Conservation (phyloP, 2,888 invertebrate species). For the Pristionchus entomophagus region DNA sequence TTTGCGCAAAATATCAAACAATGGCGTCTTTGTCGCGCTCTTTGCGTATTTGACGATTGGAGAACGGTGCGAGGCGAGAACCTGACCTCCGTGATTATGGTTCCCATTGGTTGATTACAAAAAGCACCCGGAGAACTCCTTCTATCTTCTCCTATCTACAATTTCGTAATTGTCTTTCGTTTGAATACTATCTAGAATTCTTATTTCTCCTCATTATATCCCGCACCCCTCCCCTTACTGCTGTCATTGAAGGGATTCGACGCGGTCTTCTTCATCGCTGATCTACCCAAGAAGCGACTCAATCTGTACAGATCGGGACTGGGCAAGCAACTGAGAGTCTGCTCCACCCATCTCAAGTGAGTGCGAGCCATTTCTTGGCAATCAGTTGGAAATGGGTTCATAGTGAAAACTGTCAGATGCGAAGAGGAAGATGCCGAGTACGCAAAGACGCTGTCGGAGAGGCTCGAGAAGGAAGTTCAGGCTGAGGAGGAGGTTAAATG, state of each 20-base stretch:
- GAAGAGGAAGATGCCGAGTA: constrained; percentile 16
- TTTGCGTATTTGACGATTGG: neutral
- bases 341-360: constrained; percentile 60
- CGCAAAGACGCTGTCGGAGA: neutral
- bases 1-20: constrained; percentile 18
- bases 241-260: constrained; percentile 61
- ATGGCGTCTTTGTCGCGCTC: neutral
- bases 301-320: constrained; percentile 68
- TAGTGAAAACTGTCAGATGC: neutral
- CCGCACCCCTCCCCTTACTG: too few species aligned
- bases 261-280: constrained; percentile 72
- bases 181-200: too few species aligned
- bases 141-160: neutral
- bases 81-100: neutral
- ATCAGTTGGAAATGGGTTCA: too few species aligned
- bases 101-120: too few species aligned
- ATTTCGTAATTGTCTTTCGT: neutral
- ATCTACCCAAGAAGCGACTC: constrained; percentile 66
- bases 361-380: neutral
- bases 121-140: too few species aligned
- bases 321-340: constrained; percentile 65
- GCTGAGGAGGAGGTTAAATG: constrained; percentile 25
- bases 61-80: neutral
- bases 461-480: constrained; percentile 3
- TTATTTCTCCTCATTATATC: too few species aligned